Evolutionary conservation across 2,797 vertebrate genomes (phyloP), one percentile per base, ranked within the genome.

Genomic region (Pitangus sulphuratus): DNA sequence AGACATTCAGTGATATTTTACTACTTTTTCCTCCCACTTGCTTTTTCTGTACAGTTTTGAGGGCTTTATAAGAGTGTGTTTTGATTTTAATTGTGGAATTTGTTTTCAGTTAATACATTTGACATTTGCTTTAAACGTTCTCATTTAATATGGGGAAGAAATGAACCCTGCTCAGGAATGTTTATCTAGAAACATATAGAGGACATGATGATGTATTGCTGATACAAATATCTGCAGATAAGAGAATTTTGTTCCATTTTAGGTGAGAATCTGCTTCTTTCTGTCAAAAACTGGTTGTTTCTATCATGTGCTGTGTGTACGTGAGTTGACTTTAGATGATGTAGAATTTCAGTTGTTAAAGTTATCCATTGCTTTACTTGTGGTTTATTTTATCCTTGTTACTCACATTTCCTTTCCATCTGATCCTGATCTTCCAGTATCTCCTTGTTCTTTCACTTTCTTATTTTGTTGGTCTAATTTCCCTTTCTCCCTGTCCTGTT

Each of bases 221-320:
- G 48, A 15, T 74, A 44, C 8, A 26, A 53, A 16, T 42, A 47
- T 74, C n/a, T 76, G 7, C 40, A 68, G 44, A n/a, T 31, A 10
- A 1, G 69, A 82, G 30, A 58, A 39, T 47, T 51, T 24, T 8
- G 4, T 40, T 61, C 33, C 14, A 7, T 31, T 60, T 33, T 35
- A 68, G 53, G 15, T 39, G 31, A 68, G n/a, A 77, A 80, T 19
- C 11, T 2, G 8, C 15, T 31, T 37, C 14, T 51, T 58, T 62
- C 28, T 60, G 37, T 58, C 31, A 30, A 4, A 40, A 37, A 6
- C 12, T 26, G 61, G 4, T 37, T 39, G 28, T 47, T 72, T 24
- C 25, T 57, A 0, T 6, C 4, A 0, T 2, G 2, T 54, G 25
- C 47, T 65, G 17, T 13, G 35, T 33, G 50, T 14, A 11, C 5